Evolutionary conservation across 2,113 vertebrate species (phyloP), one percentile per base, ranked within the genome.

Genomic region (Silurus asotus): DNA sequence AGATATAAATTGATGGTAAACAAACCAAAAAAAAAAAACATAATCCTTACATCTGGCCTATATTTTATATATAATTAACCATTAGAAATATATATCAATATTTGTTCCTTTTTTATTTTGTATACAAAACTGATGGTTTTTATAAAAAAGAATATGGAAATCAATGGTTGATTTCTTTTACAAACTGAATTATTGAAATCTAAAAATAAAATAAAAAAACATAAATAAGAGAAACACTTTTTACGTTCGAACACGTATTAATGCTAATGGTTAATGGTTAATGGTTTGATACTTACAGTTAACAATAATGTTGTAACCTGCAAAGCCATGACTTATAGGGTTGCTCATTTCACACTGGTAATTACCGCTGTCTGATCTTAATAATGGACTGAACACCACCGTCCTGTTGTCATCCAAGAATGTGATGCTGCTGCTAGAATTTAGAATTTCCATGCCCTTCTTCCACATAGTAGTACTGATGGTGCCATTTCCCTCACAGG

Each of bases 341-440:
- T 93, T 94, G 87, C 91, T 93, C 89, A 93, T 84, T 17, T 5
- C 87, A 88, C 94, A 95, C 61, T 86, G 77, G 86, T 92, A 94
- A 85, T 69, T 84, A 55, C 93, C 91, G 3, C 85, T 86, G 83
- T 89, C 82, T 81, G 86, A 79, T 82, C 88, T 90, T 62, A 84
- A 45, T 8, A 93, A 90, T 7, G 83, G 92, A 0, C 28, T 81
- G 48, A 95, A 78, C 67, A 67, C 83, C 11, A 93, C 77, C 0
- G 49, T 90, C n/a, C 20, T 89, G 70, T 93, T 94, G 88, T 89
- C 84, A 4, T 13, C 0, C 14, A 90, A 92, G 78, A 94, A 88
- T 65, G 64, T 91, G 86, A 93, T 62, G 72, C 55, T 87, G 37
- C 20, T 64, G 13, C 84, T 88, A 5, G 67, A 25, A 19, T 0